Evolutionary conservation across 2,797 vertebrate genomes (phyloP).

Genomic region (Ispidina lecontei): DNA sequence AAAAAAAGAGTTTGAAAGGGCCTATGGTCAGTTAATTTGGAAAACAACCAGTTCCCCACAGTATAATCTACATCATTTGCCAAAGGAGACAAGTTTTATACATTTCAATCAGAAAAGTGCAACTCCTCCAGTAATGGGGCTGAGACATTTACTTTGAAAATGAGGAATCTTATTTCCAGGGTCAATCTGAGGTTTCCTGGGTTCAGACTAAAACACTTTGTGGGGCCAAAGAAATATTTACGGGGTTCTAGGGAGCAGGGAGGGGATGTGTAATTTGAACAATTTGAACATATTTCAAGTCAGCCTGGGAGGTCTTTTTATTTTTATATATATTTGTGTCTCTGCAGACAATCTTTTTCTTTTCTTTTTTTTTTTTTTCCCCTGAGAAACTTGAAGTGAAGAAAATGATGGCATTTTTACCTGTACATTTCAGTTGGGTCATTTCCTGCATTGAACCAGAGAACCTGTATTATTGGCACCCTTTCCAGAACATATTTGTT

Average conservation of each 20-base stretch:
- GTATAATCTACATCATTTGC: neutral
- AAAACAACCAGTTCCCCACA: neutral
- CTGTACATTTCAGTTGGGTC: neutral
- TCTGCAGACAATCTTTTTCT: slow-evolving; percentile 15
- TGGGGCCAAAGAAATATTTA: slow-evolving; percentile 62
- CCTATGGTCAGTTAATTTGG: slow-evolving; percentile 11
- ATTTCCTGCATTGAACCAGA: neutral
- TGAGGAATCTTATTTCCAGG: slow-evolving; percentile 56
- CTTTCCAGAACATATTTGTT: neutral
- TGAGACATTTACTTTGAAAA: slow-evolving; percentile 54
- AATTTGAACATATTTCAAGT: slow-evolving; percentile 53
- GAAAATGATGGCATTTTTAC: neutral
- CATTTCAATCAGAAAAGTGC: slow-evolving; percentile 5
- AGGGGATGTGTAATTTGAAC: slow-evolving; percentile 49
- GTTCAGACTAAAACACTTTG: slow-evolving; percentile 40
- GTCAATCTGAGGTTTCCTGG: slow-evolving; percentile 62
- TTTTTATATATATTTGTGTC: slow-evolving; percentile 43
- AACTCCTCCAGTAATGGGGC: slow-evolving; percentile 30
- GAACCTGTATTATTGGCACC: neutral
- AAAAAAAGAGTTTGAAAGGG: neutral
- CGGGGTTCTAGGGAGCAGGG: slow-evolving; percentile 48
- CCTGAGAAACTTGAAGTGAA: neutral
- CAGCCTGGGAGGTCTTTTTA: slow-evolving; percentile 61
- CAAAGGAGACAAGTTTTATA: slow-evolving; percentile 46
- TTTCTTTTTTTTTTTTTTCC: neutral